Evolutionary conservation across 2,888 invertebrate species (phyloP), one percentile per base, ranked within the genome.

Genomic region (Ectemnius lituratus): DNA sequence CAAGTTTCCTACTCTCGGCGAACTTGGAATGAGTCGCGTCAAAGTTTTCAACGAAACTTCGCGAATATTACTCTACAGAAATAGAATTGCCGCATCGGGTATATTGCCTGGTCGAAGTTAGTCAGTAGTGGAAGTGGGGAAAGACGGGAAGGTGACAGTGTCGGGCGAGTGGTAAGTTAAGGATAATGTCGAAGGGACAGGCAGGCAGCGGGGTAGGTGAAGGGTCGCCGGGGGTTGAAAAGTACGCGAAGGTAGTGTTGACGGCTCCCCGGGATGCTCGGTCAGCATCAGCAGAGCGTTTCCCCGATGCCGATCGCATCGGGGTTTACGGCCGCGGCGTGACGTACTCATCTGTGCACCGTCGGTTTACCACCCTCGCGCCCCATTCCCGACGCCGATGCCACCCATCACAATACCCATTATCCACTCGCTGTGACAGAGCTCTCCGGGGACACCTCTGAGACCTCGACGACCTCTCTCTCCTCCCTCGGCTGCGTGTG

Each of bases 381-480:
- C 79, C 82, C 79, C 83, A 79, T 80, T 79, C 80, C 52, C 52
- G 37, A 37, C 81, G 73, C 73, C 71, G 77, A 79, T 72, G 78
- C 83, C 80, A 82, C 84, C 89, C 87, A 88, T 89, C 88, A 85
- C 87, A 87, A 84, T 87, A 85, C 88, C 89, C 88, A 89, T 90
- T 90, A 90, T 89, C 89, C 87, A 89, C 88, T 90, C 84, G 88
- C 85, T 86, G 88, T 89, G 90, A 89, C 90, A 88, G 89, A 89
- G 87, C 87, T 90, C 90, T 87, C 90, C 70, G 58, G 90, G 88
- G 90, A 89, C 63, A 49, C 23, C 62, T 62, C 69, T 72, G 67
- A 28, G 73, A 64, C 58, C 59, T 69, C 69, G 57, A 56, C 71
- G 62, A 46, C 52, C 52, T 13, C n/a, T n/a, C 6, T 2, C 8